A percentile compares a stretch with the other conserved stretches of the same genome.
phyloP scores from a whole-genome alignment of 2,888 invertebrate genomes.

The Steinernema carpocapsae region DNA sequence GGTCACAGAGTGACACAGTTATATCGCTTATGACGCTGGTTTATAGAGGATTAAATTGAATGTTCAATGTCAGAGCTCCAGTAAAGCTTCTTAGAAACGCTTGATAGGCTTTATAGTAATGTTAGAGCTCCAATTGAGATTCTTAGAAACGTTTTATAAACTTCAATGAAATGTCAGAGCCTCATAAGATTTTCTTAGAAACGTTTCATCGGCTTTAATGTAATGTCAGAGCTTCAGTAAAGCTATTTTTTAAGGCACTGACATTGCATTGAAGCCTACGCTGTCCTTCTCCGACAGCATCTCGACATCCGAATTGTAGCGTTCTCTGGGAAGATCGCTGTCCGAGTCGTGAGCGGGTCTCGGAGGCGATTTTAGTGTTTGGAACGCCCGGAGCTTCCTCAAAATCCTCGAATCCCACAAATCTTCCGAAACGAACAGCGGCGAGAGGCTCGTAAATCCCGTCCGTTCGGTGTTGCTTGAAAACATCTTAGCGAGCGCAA shows the following conservation, averaged over 20 bases:
- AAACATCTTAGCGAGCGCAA: not conserved
- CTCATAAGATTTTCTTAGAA: too few species aligned
- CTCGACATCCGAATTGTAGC: conserved; percentile 12
- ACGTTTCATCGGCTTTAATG: too few species aligned
- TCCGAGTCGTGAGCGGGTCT: not conserved
- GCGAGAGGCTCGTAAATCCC: not conserved
- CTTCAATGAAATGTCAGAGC: too few species aligned
- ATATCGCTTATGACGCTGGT: not conserved
- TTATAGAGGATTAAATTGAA: not conserved
- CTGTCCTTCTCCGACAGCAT: conserved; percentile 13
- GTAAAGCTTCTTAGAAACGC: too few species aligned
- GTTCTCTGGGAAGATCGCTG: conserved; percentile 6
- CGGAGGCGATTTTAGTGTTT: not conserved
- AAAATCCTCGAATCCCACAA: too few species aligned
- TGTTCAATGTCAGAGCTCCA: too few species aligned
- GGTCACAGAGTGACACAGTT: not conserved
- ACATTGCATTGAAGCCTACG: too few species aligned
- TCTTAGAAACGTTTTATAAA: too few species aligned
- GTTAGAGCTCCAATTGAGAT: too few species aligned
- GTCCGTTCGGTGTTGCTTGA: not conserved
- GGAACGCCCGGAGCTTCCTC: not conserved
- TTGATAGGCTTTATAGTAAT: too few species aligned
- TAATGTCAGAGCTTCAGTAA: too few species aligned
- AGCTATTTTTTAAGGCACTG: too few species aligned
- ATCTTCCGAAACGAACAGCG: not conserved